Evolutionary conservation across 2,113 vertebrate genomes (phyloP), one percentile per base, ranked within the genome.

Genomic region (Greenwoodochromis staneri): DNA sequence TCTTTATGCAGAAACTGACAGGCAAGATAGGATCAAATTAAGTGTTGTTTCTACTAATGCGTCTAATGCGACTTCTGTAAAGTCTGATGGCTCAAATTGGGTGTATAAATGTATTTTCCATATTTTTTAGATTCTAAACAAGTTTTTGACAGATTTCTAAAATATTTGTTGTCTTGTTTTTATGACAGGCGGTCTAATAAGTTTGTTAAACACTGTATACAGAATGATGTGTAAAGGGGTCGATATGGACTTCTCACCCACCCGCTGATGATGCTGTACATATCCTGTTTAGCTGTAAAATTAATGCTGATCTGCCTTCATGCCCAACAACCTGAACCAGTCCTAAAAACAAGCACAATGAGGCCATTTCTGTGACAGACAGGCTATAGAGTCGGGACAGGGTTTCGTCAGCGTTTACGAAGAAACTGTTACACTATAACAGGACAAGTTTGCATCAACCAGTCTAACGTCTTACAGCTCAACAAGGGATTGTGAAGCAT

Each of bases 391-490:
- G 53, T 16, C 4, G 2, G 45, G 73, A 13, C 73, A 31, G 73
- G 73, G 24, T 47, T 78, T 42, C 49, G 13, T 81, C 73, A 27
- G 51, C 24, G 40, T 84, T 78, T 13, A 12, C 21, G 38, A 81
- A 38, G 12, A 47, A 80, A 9, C 42, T 47, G 42, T 53, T 51
- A 1, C 63, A 81, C 34, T 2, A n/a, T 4, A n/a, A 54, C 8
- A 40, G 7, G 21, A 6, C 38, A 57, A 66, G 76, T 84, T 82
- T 82, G 55, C 40, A 21, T 89, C 83, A 85, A 34, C 40, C n/a
- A 8, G 42, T 86, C n/a, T 89, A 86, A 89, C 59, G 66, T 89
- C 54, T 82, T n/a, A 71, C n/a, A 85, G 71, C 80, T 51, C 83
- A 53, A 40, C 51, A 29, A 76, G 80, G 47, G 29, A 84, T 0